Evolutionary conservation across 2,113 vertebrate genomes (phyloP).

Genomic region (Pachypanchax playfairii): DNA sequence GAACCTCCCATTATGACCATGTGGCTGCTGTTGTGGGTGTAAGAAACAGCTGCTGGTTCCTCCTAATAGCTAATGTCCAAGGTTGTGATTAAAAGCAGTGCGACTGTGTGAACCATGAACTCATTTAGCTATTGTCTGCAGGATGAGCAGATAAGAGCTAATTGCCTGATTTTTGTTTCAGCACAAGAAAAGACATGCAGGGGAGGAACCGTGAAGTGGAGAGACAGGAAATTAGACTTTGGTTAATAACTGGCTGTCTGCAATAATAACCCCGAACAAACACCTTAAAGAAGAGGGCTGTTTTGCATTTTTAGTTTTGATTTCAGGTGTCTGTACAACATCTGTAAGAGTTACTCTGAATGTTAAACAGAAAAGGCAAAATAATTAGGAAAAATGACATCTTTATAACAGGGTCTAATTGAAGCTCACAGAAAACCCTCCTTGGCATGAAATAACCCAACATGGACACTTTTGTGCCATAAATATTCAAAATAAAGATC

Average conservation of each 20-base stretch:
- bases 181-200: constrained; percentile 19
- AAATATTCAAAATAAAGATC: no score
- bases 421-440: not conserved
- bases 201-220: constrained; percentile 16
- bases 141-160: constrained; percentile 64
- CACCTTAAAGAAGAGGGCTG: constrained; percentile 21
- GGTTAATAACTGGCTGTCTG: constrained; percentile 43
- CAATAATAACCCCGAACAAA: constrained; percentile 19
- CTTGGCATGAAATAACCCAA: not conserved
- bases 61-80: constrained; percentile 56
- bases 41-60: constrained; percentile 48
- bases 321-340: constrained; percentile 1
- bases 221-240: constrained; percentile 42
- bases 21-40: constrained; percentile 52
- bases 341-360: not conserved
- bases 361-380: not conserved
- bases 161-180: constrained; percentile 62
- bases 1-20: constrained; percentile 58
- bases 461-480: not conserved
- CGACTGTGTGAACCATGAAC: constrained; percentile 60
- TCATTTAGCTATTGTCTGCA: constrained; percentile 63
- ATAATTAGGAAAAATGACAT: not conserved
- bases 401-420: not conserved
- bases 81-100: constrained; percentile 68
- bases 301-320: constrained; percentile 21